Conservation (phyloP, 2,113 vertebrate species). For the Heterocephalus glaber region DNA sequence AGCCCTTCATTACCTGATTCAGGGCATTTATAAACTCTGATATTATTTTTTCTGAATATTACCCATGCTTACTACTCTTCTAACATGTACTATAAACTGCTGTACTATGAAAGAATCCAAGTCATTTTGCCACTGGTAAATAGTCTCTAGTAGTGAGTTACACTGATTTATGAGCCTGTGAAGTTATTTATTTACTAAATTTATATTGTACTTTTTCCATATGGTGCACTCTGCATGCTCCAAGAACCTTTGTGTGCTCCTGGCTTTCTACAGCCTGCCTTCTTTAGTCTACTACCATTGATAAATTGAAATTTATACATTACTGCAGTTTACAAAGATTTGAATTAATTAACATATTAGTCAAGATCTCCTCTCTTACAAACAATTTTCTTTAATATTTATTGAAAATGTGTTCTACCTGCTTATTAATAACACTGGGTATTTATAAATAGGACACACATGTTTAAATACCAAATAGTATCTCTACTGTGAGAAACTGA, state of each 20-base stretch:
- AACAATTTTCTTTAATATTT: neutral
- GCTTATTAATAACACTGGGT: neutral
- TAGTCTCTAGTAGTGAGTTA: neutral
- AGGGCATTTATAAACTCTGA: neutral
- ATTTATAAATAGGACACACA: too few species aligned
- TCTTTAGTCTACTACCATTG: neutral
- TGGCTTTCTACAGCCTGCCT: neutral
- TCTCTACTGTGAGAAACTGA: too few species aligned
- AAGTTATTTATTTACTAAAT: slow-evolving; percentile 20
- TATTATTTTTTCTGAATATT: neutral
- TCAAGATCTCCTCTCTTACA: slow-evolving; percentile 20
- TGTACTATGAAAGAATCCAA: slow-evolving; percentile 1
- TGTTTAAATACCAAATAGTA: too few species aligned
- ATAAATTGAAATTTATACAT: neutral
- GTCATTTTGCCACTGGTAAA: slow-evolving; percentile 35
- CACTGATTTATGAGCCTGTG: neutral
- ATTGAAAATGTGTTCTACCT: neutral
- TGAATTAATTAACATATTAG: neutral
- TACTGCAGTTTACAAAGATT: neutral
- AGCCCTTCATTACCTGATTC: neutral
- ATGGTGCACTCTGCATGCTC: neutral
- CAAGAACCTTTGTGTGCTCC: neutral
- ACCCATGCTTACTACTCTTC: neutral
- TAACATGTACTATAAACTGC: neutral
- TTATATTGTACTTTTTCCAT: slow-evolving; percentile 24